Evolutionary conservation across 2,113 vertebrate genomes (phyloP).

Genomic region (Microtus ochrogaster): DNA sequence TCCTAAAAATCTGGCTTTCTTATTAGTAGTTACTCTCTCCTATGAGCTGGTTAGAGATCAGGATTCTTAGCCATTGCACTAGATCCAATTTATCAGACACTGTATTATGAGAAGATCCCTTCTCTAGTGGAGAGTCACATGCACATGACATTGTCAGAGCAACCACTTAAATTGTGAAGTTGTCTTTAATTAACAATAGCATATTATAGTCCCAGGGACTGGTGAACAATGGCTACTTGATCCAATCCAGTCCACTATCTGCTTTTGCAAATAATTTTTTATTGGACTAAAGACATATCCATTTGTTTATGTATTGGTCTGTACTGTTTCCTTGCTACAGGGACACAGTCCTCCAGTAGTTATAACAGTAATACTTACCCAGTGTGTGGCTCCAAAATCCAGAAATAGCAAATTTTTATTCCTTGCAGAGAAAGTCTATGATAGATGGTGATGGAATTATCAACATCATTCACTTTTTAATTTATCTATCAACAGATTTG

Average conservation of each 20-base stretch:
- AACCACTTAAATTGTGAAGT: not conserved
- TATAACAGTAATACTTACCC: not conserved
- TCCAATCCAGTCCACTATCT: not conserved
- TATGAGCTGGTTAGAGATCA: not conserved
- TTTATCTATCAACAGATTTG: not conserved
- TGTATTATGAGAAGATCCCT: not conserved
- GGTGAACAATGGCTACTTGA: not conserved
- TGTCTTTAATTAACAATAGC: not conserved
- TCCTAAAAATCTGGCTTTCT: not conserved
- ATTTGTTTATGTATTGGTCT: not conserved
- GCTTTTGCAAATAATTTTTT: not conserved
- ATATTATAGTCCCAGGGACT: not conserved
- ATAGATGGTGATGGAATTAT: not conserved
- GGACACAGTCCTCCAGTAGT: not conserved
- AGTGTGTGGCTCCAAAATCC: not conserved
- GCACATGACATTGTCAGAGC: not conserved
- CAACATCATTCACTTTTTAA: not conserved
- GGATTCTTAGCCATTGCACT: not conserved
- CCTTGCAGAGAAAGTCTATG: not conserved
- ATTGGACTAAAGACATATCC: not conserved
- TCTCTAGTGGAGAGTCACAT: not conserved
- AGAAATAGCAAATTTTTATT: not conserved
- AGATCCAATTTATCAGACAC: not conserved
- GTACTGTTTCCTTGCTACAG: not conserved
- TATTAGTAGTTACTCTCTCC: not conserved